Evolutionary conservation across 2,797 vertebrate genomes (phyloP).

Genomic region (Neoniphon sammara): DNA sequence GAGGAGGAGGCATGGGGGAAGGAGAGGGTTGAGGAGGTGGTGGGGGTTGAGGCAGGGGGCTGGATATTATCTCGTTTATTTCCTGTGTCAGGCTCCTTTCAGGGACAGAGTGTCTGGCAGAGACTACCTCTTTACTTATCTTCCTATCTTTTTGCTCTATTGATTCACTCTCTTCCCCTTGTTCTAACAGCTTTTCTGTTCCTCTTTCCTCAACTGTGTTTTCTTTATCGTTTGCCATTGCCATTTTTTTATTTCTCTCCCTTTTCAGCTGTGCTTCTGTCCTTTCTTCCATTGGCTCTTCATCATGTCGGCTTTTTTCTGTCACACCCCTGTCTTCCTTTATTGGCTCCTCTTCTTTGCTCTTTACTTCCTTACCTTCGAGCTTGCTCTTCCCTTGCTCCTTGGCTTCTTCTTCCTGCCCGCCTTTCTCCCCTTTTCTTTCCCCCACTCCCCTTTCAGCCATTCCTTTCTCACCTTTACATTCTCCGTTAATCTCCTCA

Average conservation of each 20-base stretch:
- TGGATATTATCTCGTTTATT: conserved; percentile 70
- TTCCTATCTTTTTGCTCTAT: background rate
- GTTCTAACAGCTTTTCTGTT: conserved; percentile 11
- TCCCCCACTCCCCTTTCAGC: background rate
- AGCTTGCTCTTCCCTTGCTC: conserved; percentile 8
- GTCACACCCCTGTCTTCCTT: background rate
- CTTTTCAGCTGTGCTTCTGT: conserved; percentile 8
- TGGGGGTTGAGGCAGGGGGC: conserved; percentile 38
- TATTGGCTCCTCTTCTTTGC: conserved; percentile 4
- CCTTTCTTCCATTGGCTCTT: conserved; percentile 17
- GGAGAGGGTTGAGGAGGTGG: conserved; percentile 30
- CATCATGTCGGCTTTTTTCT: background rate
- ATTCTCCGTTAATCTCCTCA: conserved; percentile 6
- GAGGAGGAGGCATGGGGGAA: conserved; percentile 54
- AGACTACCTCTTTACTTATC: background rate
- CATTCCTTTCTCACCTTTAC: background rate
- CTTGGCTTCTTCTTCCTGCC: conserved; percentile 11
- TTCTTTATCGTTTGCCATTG: conserved; percentile 6
- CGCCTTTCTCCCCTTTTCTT: conserved; percentile 1
- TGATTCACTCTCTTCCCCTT: background rate
- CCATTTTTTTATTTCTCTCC: background rate
- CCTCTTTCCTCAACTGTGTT: conserved; percentile 13
- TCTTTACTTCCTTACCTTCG: background rate
- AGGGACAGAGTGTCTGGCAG: background rate
- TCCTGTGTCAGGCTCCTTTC: conserved; percentile 77